Base-by-base conservation (phyloP, 2,888 invertebrate species). In the Tolmerus cingulatus region DNA sequence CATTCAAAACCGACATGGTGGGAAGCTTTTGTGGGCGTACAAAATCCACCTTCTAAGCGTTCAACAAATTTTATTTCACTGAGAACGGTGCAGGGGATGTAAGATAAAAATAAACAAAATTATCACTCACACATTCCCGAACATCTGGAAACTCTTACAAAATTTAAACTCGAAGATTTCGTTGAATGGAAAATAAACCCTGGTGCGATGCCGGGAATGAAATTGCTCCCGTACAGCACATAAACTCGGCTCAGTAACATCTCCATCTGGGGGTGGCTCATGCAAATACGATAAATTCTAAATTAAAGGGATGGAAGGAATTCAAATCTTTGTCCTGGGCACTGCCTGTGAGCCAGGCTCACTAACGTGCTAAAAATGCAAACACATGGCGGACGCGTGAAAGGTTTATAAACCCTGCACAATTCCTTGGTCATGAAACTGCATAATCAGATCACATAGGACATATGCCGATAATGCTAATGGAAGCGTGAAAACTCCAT, bases 201-300 rank as follows among this genome's bases (percentile, higher is more conserved):
- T 9, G 55, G 23, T 66, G 8, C 8, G 5, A 51, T 23, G 66
- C 3, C 66, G 66, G 66, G 4, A 16, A 23, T 27, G 23, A 19
- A 27, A 66, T 66, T 66, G 66, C 66, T 66, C 66, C 66, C 66
- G 23, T 23, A 66, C 66, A 66, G 66, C 66, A 66, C 66, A 66
- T 27, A 27, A 66, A 27, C 66, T 66, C 66, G 9, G 66, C 66
- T 66, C n/a, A 51, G 66, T 66, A 23, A 66, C 23, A 66, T 66
- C 66, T 27, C 8, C 66, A 27, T 66, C 66, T 66, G 66, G 27
- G 66, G 66, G 66, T 12, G 23, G 19, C 43, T 78, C 78, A 78
- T 78, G 78, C 78, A 78, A 78, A 78, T 78, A n/a, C 40, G 40
- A 78, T 78, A 78, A 40, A 78, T 78, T 78, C 43, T 46, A 40